These are phyloP conservation scores for Drosophila cardini DNA, from an alignment of 1,140 invertebrate species.

Conservation along the genomic window DNA sequence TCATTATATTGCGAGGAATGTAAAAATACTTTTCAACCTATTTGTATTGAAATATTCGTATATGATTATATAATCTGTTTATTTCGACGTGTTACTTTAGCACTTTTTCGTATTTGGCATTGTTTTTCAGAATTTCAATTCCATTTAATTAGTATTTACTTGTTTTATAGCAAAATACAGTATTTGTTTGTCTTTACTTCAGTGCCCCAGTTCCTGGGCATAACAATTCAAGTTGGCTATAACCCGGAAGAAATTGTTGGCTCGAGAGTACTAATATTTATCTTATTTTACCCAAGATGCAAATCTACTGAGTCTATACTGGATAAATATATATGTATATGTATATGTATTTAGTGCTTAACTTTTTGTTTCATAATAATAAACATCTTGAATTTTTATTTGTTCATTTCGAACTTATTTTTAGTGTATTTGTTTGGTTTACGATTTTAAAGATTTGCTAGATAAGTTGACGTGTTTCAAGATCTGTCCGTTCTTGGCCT, in stretches of 20 bases:
- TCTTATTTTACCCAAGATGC: conserved; percentile 46
- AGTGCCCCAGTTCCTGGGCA: background rate
- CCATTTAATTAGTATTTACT: conserved; percentile 42
- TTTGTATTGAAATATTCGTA: background rate
- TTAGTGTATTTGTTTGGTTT: conserved; percentile 69
- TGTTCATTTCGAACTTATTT: conserved; percentile 43
- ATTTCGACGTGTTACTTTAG: conserved; percentile 6
- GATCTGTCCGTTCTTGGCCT: conserved; percentile 30
- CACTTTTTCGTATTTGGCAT: conserved; percentile 2
- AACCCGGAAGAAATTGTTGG: conserved; percentile 66
- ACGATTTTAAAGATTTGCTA: conserved; percentile 78
- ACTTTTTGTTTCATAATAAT: conserved; percentile 68
- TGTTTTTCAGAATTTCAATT: conserved; percentile 20
- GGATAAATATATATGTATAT: background rate
- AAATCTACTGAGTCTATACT: conserved; percentile 16
- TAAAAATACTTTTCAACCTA: background rate
- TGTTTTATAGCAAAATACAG: conserved; percentile 55
- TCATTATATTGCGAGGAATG: background rate
- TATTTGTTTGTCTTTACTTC: conserved; percentile 39
- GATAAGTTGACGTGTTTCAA: conserved; percentile 47
- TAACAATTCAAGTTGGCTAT: conserved; percentile 25
- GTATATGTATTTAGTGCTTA: conserved; percentile 28
- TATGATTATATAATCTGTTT: background rate
- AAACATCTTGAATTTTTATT: conserved; percentile 62
- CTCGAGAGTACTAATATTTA: conserved; percentile 48